Percentiles rank a stretch among this genome's conserved stretches.
phyloP scores from a whole-genome alignment of 2,888 invertebrate genomes.

The Dynastes grantii region DNA sequence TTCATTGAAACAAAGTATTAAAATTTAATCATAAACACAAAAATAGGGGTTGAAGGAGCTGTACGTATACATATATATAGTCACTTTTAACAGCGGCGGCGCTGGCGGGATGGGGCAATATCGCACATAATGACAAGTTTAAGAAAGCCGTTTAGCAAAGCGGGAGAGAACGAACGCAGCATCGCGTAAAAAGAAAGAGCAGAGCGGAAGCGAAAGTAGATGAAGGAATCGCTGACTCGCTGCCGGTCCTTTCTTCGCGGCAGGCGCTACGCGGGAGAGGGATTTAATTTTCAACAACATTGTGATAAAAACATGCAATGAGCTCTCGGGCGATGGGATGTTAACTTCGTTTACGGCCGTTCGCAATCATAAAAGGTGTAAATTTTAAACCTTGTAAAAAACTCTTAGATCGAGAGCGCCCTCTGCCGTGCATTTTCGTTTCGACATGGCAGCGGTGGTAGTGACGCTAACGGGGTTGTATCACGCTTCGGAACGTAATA shows the following conservation, averaged over 20 bases:
- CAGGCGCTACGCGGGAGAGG: slow-evolving; percentile 40
- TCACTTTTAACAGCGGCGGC: slow-evolving; percentile 34
- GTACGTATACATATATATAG: slow-evolving; percentile 30
- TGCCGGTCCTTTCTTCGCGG: slow-evolving; percentile 11
- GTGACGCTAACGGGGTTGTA: background rate
- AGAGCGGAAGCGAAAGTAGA: slow-evolving; percentile 31
- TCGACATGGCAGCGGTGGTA: background rate
- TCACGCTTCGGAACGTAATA: slow-evolving; percentile 27
- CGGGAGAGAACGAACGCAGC: slow-evolving; percentile 4
- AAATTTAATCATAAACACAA: slow-evolving; percentile 56
- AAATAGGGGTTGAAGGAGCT: slow-evolving; percentile 49
- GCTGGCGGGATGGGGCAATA: slow-evolving; percentile 14
- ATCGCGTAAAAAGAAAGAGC: background rate
- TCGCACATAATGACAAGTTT: slow-evolving; percentile 56
- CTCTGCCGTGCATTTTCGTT: slow-evolving; percentile 1
- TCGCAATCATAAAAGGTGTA: slow-evolving; percentile 61
- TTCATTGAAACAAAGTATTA: slow-evolving; percentile 57
- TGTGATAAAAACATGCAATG: slow-evolving; percentile 64
- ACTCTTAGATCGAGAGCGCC: slow-evolving; percentile 35
- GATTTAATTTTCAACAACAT: slow-evolving; percentile 66
- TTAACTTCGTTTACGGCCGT: slow-evolving; percentile 63
- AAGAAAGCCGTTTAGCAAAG: slow-evolving; percentile 54
- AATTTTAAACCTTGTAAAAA: slow-evolving; percentile 58
- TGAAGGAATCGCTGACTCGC: slow-evolving; percentile 25
- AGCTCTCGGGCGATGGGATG: slow-evolving; percentile 63